Evolutionary conservation across 2,113 vertebrate species (phyloP).

Genomic region (Speoplatyrhinus poulsoni): DNA sequence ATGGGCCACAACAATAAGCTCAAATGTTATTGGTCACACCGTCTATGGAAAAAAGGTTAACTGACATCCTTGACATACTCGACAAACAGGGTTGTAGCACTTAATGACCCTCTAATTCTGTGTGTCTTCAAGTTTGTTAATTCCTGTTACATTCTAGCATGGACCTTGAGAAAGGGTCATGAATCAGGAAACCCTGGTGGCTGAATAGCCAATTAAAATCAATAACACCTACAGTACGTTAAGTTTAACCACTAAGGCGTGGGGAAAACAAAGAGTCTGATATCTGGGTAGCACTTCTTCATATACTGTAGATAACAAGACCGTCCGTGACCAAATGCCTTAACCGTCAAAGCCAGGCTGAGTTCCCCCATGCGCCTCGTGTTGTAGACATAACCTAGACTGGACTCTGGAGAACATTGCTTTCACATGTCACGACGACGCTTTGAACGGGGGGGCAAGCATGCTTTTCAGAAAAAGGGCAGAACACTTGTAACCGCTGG

Average conservation of each 20-base stretch:
- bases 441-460: constrained; percentile 18
- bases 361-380: background rate
- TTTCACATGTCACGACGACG: constrained; percentile 38
- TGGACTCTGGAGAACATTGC: constrained; percentile 23
- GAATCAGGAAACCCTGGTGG: background rate
- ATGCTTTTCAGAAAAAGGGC: constrained; percentile 38
- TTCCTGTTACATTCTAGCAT: constrained; percentile 27
- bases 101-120: background rate
- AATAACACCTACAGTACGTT: constrained; percentile 13
- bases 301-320: constrained; percentile 6
- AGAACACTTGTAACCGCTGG: constrained; percentile 50
- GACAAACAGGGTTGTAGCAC: background rate
- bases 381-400: constrained; percentile 4
- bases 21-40: background rate
- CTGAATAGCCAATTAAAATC: constrained; percentile 12
- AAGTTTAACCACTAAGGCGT: background rate
- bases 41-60: background rate
- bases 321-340: constrained; percentile 2
- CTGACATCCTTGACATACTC: constrained; percentile 4
- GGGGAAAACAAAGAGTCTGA: constrained; percentile 9
- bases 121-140: constrained; percentile 11
- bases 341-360: constrained; percentile 4
- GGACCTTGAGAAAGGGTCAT: constrained; percentile 5
- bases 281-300: constrained; percentile 2
- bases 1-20: background rate